These are phyloP conservation scores for Acanthopleura granulata DNA, from an alignment of 2,888 invertebrate species.

Conservation along the genomic window DNA sequence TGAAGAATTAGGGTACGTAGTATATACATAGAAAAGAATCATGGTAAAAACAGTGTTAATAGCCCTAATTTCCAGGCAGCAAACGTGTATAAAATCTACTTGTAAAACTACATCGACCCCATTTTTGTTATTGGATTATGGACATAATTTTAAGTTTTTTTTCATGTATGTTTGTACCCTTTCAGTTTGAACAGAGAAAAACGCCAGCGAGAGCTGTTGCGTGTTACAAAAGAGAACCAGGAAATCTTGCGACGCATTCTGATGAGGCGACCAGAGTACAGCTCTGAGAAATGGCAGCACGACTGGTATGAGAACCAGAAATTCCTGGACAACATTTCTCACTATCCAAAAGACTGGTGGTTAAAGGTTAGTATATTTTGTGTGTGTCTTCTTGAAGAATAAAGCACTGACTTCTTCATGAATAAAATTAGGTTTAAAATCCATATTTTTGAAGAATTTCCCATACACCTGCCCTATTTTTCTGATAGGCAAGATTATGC, in stretches of 20 bases:
- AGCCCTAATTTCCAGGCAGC: no score
- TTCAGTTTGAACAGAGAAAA: conserved; percentile 68
- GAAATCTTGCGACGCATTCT: conserved; percentile 65
- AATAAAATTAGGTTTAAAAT: no score
- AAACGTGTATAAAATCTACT: no score
- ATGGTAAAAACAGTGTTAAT: no score
- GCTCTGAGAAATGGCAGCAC: conserved; percentile 57
- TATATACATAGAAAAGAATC: no score
- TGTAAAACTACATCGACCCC: no score
- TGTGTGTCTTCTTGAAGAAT: conserved; percentile 35
- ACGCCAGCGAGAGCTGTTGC: conserved; percentile 65
- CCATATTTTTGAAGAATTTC: no score
- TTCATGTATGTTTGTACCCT: conserved; percentile 9
- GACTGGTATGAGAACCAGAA: conserved; percentile 67
- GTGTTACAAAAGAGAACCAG: conserved; percentile 68
- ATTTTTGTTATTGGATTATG: no score
- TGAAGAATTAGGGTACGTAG: no score
- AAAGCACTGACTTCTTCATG: conserved; percentile 59
- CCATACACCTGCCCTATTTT: no score
- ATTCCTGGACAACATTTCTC: conserved; percentile 67
- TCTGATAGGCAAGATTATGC: no score
- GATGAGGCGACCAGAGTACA: conserved; percentile 63
- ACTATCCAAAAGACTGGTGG: conserved; percentile 69
- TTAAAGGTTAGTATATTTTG: conserved; percentile 23
- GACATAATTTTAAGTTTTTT: no score